phyloP scores from a whole-genome alignment of 2,113 vertebrate species.

The Tachysurus fulvidraco region DNA sequence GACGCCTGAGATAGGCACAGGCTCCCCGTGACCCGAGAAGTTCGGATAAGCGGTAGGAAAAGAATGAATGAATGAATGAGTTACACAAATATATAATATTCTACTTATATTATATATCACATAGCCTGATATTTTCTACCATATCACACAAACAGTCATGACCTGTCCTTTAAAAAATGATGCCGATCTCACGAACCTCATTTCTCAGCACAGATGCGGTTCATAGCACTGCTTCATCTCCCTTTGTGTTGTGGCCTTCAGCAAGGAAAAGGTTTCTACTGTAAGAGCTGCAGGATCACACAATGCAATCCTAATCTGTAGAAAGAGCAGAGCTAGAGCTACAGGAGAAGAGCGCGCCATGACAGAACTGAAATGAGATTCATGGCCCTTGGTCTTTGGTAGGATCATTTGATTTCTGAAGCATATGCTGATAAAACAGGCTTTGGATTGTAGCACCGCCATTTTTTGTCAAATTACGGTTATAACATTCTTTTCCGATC shows the following conservation, averaged over 20 bases:
- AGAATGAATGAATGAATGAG: too few species aligned
- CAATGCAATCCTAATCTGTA: constrained; percentile 19
- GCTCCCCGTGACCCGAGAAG: too few species aligned
- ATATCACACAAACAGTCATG: background rate
- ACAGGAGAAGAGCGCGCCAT: constrained; percentile 21
- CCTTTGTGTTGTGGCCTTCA: background rate
- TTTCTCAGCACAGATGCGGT: background rate
- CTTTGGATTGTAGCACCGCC: background rate
- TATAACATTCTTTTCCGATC: constrained; percentile 3
- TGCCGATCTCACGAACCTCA: background rate
- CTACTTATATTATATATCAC: background rate
- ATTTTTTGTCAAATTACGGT: constrained; percentile 15
- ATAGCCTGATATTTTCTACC: background rate
- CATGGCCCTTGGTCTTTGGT: constrained; percentile 24
- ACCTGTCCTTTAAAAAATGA: background rate
- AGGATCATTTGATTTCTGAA: constrained; percentile 28
- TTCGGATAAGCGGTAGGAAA: too few species aligned
- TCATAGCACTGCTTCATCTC: background rate
- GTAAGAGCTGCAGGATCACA: constrained; percentile 20
- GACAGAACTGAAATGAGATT: constrained; percentile 33
- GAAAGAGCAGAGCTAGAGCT: background rate
- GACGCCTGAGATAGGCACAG: too few species aligned
- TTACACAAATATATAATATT: background rate
- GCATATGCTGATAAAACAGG: constrained; percentile 17
- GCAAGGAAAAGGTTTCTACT: background rate